Evolutionary conservation across 2,888 invertebrate genomes (phyloP), one percentile per base, ranked within the genome.

Genomic region (Platycheirus rosarum): DNA sequence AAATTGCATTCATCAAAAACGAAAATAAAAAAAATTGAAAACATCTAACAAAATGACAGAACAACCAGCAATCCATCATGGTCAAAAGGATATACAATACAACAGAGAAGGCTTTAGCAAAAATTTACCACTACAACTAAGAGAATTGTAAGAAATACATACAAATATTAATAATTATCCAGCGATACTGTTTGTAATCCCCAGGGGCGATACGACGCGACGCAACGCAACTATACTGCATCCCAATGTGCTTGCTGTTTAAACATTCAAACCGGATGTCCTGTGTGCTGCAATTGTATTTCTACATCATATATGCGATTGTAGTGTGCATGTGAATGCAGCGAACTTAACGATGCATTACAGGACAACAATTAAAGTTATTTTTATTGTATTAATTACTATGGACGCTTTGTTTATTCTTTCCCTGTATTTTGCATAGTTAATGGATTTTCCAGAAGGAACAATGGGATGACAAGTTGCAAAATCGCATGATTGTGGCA

Each of bases 381-480:
- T 74, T 79, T 79, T 79, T 69, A 79, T 79, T 79, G 62, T 63
- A 79, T 79, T 74, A 74, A 79, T 79, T 79, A 79, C 74, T 44
- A 51, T n/a, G n/a, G 7, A 55, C 55, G 40, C n/a, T 18, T 40
- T 66, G 29, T 16, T 18, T 49, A 57, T 71, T n/a, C 29, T 65
- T 57, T 14, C n/a, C 14, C 14, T 51, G 16, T 7, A 57, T 57
- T 57, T 11, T 55, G 42, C 40, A n/a, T n/a, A n/a, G n/a, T 57
- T 60, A 79, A 79, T 75, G 69, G 75, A 70, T 65, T 80, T n/a
- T 51, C 18, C 35, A 37, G 23, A 14, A 44, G 14, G 60, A 70
- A 74, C 63, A 79, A 74, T 69, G 44, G 55, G 42, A 75, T 51
- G 78, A 70, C 69, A 75, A 69, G 69, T 70, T 60, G 57, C 11